Base-by-base conservation (phyloP, 2,113 vertebrate genomes). In the Noctilio leporinus region DNA sequence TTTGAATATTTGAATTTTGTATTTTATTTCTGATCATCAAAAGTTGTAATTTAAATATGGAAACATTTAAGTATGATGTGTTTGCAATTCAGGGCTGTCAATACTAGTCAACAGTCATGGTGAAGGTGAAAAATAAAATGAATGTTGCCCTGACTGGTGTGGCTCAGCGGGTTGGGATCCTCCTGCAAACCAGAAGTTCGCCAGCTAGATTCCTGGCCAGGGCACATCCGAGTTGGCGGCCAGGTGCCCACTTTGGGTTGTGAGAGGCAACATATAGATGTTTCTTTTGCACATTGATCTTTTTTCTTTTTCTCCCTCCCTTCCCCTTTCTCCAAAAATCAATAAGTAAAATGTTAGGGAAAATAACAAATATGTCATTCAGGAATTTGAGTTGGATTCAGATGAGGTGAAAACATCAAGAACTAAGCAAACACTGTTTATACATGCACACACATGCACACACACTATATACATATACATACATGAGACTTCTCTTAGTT, bases 321-420 rank as follows among this genome's bases (percentile, higher is more conserved):
- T 62, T 28, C 57, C 57, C 59, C 59, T 30, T 11, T 62, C 26
- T 12, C 57, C 30, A 28, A 30, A 30, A 62, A 62, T 62, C 11
- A 47, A 47, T 47, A 47, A 62, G 15, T 62, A 30, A 14, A 62
- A 62, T 30, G 11, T 62, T 62, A 11, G 47, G 47, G 47, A 47
- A 62, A 62, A 67, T 88, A 77, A n/a, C 26, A 64, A 73, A 38
- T 73, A 2, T 43, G 17, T 75, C 33, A 33, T 83, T 85, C 4
- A 80, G 51, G 26, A 85, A 65, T 75, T 83, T 96, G 78, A 78
- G n/a, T 76, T 96, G 75, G 20, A 89, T 91, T 91, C 83, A 92
- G 22, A 45, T 83, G 57, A 93, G 19, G 24, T 78, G 16, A 84
- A n/a, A 81, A 75, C 28, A 89, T 53, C 22, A 78, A 57, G 28